Evolutionary conservation across 2,113 vertebrate genomes (phyloP).

Genomic region (Pithys albifrons): DNA sequence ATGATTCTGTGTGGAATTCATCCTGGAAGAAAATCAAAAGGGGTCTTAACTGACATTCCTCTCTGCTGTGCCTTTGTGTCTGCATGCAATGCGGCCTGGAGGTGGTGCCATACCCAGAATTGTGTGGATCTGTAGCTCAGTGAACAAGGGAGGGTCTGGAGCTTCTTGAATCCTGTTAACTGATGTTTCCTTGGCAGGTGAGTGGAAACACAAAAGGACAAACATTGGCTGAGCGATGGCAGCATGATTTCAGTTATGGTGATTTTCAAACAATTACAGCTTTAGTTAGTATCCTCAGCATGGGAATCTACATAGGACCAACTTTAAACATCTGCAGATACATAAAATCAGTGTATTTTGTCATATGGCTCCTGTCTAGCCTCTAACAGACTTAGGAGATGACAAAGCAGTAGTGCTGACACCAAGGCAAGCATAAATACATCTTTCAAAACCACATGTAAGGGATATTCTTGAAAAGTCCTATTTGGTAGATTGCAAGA

Average conservation of each 20-base stretch:
- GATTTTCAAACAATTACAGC: background rate
- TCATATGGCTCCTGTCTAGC: background rate
- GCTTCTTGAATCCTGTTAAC: background rate
- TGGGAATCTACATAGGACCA: background rate
- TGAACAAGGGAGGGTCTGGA: background rate
- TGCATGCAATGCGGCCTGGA: background rate
- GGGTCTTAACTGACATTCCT: background rate
- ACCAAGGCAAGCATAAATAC: background rate
- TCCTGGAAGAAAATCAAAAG: background rate
- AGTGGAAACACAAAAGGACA: background rate
- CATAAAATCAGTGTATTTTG: background rate
- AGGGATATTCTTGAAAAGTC: background rate
- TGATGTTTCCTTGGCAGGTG: background rate
- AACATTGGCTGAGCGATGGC: background rate
- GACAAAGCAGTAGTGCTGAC: background rate
- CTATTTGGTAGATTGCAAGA: background rate
- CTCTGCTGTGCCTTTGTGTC: background rate
- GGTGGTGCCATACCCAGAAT: accelerated
- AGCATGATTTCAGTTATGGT: background rate
- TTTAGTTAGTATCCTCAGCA: background rate
- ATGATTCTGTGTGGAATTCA: background rate
- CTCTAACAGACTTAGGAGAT: background rate
- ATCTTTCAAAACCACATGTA: background rate
- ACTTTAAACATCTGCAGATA: background rate
- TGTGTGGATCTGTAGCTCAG: background rate